phyloP scores from a whole-genome alignment of 2,888 invertebrate genomes.

The Tenthredo amoena region DNA sequence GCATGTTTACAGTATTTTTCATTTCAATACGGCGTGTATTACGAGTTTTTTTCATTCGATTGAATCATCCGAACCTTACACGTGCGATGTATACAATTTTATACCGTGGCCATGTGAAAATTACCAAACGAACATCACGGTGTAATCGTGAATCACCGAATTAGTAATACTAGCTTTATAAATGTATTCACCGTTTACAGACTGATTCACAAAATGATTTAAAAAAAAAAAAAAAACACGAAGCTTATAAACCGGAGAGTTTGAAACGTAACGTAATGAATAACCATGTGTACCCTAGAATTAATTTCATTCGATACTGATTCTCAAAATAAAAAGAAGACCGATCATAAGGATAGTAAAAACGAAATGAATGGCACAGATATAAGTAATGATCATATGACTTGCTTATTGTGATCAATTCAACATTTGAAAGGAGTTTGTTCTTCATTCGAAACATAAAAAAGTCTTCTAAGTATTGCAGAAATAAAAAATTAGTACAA shows the following conservation, averaged over 20 bases:
- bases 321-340: background rate
- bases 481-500: background rate
- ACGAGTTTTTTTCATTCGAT: constrained; percentile 35
- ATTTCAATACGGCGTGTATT: background rate
- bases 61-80: constrained; percentile 22
- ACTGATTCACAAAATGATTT: background rate
- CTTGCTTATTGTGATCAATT: background rate
- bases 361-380: background rate
- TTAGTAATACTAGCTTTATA: background rate
- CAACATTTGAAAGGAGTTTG: background rate
- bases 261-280: background rate
- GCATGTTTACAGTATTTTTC: background rate
- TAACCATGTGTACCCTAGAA: background rate
- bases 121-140: background rate
- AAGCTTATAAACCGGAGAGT: background rate
- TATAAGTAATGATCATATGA: background rate
- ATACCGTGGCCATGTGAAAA: background rate
- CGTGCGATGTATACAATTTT: constrained; percentile 13
- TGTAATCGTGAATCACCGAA: constrained; percentile 5
- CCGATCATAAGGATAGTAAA: background rate
- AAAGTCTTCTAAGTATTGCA: background rate
- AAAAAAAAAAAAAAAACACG: background rate
- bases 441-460: background rate
- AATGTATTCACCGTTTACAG: constrained; percentile 10
- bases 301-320: background rate